Base-by-base conservation (phyloP, 2,888 invertebrate genomes). In the Morinoia aosen region DNA sequence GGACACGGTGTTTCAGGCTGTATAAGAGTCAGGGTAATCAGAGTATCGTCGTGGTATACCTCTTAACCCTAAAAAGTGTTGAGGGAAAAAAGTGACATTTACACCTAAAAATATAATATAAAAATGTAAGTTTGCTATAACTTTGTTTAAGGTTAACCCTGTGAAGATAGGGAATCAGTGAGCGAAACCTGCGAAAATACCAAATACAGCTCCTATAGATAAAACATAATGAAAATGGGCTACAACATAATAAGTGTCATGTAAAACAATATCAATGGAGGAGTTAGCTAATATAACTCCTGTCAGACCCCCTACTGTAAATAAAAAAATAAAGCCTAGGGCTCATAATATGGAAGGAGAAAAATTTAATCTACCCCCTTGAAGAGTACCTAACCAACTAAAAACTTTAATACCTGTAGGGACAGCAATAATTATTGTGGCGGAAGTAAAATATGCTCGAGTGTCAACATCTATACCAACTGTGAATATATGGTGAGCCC, bases 321-420 rank as follows among this genome's bases (percentile, higher is more conserved):
- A 98, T 97, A 98, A 97, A 97, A 98, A 98, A 97, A 98, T 98
- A 98, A 98, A 98, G 97, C 98, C 98, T 97, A 98, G 97, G 64
- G 98, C 97, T 98, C 98, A 98, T 97, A 98, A 96, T 97, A 98
- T 97, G 61, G 98, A 97, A 0, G 98, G 98, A 0, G 97, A 98
- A 97, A 97, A 98, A 95, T 97, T 97, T 97, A 98, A 97, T 97
- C 98, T 98, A 57, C 98, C 97, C 96, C 98, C 98, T 97, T 98
- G 98, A 56, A 98, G 97, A 33, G 98, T 98, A 0, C 98, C 98
- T 97, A 98, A 97, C 98, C 98, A 98, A 61, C 98, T 98, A 97
- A 98, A 98, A 97, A 98, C 98, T 98, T 98, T 98, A 98, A 98
- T 98, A 97, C 98, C 98, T 40, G 98, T 98, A 0, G 98, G 98